Base-by-base conservation (phyloP, 64 coral and sea anemone species). In the Montipora cactus region DNA sequence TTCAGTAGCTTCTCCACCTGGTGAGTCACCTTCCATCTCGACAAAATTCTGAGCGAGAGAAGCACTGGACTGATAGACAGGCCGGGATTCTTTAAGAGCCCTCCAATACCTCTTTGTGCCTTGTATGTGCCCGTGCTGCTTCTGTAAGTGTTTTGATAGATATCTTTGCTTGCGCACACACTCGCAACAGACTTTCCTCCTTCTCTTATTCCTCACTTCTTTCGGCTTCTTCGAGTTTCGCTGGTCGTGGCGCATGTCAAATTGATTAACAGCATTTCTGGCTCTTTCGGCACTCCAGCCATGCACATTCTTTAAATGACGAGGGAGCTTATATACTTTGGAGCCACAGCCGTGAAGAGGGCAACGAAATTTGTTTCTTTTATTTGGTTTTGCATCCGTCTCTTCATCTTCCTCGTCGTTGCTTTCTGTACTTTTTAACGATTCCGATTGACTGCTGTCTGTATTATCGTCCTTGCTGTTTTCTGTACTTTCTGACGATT, bases 231-330 rank as follows among this genome's bases (percentile, higher is more conserved):
- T 59, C 0, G 22, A 59, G 13, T 81, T 81, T 81, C n/a, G 50
- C 8, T 81, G 79, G 7, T 81, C n/a, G n/a, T 81, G 51, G n/a
- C 49, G 79, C n/a, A 81, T 44, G n/a, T 81, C 79, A 37, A 25
- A 81, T 8, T 12, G 79, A 59, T 81, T 81, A 44, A 81, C 79
- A 59, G 79, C 79, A 81, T 81, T 81, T 59, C 52, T 75, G 22
- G 28, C 22, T 14, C 47, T 13, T 15, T 79, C 13, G 13, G 47
- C 16, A n/a, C 20, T 4, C 77, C 77, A 59, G 49, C 79, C 50
- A 58, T 81, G 79, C n/a, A 81, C 79, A 37, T 81, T 81, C 37
- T 18, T 81, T 21, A 81, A 61, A 59, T 81, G 79, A 5, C 79
- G 50, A 12, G 53, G 79, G 5, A 81, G 79, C 20, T 81, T 2